These are phyloP conservation scores for Hypolimnas misippus DNA, from an alignment of 2,888 invertebrate species.

Conservation along the genomic window DNA sequence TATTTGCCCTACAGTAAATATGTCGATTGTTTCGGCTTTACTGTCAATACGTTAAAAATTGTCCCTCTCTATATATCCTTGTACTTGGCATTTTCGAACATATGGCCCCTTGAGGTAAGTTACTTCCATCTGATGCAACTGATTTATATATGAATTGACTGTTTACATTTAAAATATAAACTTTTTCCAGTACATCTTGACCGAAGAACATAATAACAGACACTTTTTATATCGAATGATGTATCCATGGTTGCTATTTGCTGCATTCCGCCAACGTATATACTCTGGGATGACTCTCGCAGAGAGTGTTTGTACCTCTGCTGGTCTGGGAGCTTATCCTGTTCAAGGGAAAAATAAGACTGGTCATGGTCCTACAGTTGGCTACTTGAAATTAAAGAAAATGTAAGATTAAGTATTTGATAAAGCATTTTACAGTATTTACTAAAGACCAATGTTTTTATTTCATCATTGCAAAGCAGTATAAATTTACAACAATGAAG, in stretches of 20 bases:
- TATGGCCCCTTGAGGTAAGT: slow-evolving; percentile 90
- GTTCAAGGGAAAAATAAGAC: slow-evolving; percentile 87
- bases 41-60: slow-evolving; percentile 86
- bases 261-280: slow-evolving; percentile 94
- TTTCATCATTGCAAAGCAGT: too few species aligned
- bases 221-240: slow-evolving; percentile 91
- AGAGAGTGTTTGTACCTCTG: slow-evolving; percentile 96
- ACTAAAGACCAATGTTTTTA: too few species aligned
- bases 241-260: slow-evolving; percentile 94
- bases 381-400: slow-evolving; percentile 85
- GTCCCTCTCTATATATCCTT: slow-evolving; percentile 87
- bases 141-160: background rate
- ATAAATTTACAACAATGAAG: too few species aligned
- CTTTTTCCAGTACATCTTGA: slow-evolving; percentile 89
- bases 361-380: slow-evolving; percentile 93
- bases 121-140: too few species aligned
- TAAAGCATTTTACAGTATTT: background rate
- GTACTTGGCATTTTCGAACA: slow-evolving; percentile 86
- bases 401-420: slow-evolving; percentile 70
- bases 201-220: slow-evolving; percentile 89
- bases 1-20: slow-evolving; percentile 86
- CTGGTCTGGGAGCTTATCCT: slow-evolving; percentile 97
- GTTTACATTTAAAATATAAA: background rate
- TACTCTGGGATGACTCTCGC: slow-evolving; percentile 95
- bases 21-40: slow-evolving; percentile 85